Percentiles rank a stretch among this genome's conserved stretches.
These are phyloP conservation scores for Caenorhabditis uteleia DNA, from an alignment of 2,888 invertebrate genomes.

Conservation along the genomic window DNA sequence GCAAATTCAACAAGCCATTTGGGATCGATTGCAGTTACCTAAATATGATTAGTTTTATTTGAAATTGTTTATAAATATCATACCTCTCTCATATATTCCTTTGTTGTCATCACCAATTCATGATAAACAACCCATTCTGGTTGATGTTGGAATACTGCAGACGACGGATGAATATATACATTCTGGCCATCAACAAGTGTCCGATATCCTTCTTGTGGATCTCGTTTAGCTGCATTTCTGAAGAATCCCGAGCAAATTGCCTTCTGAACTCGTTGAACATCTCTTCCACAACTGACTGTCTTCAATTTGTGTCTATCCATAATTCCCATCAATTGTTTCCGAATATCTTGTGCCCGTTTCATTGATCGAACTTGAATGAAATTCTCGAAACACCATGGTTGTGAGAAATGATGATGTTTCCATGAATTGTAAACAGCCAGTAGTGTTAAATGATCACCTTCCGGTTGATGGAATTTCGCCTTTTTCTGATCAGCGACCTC, in stretches of 20 bases:
- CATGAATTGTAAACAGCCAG: constrained; percentile 98
- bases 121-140: constrained; percentile 99
- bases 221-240: constrained; percentile 96
- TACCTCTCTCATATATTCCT: constrained; percentile 98
- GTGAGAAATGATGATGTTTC: constrained; percentile 98
- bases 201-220: constrained; percentile 94
- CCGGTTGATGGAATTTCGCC: constrained; percentile 97
- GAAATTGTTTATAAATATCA: neutral
- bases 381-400: constrained; percentile 99
- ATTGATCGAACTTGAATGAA: constrained; percentile 95
- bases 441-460: constrained; percentile 95
- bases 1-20: constrained; percentile 99
- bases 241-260: constrained; percentile 95
- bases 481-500: constrained; percentile 97
- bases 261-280: constrained; percentile 93
- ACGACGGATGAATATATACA: constrained; percentile 98
- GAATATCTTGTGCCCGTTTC: constrained; percentile 89
- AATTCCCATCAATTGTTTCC: constrained; percentile 84
- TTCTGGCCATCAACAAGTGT: constrained; percentile 92
- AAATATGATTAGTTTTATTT: constrained; percentile 1
- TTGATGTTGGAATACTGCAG: constrained; percentile 94
- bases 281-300: constrained; percentile 93
- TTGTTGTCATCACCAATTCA: constrained; percentile 96
- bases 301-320: constrained; percentile 85
- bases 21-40: constrained; percentile 82